A percentile compares a stretch with the other conserved stretches of the same genome.
These are phyloP conservation scores for Melanostoma mellinum DNA, from an alignment of 2,888 invertebrate species.

Conservation along the genomic window DNA sequence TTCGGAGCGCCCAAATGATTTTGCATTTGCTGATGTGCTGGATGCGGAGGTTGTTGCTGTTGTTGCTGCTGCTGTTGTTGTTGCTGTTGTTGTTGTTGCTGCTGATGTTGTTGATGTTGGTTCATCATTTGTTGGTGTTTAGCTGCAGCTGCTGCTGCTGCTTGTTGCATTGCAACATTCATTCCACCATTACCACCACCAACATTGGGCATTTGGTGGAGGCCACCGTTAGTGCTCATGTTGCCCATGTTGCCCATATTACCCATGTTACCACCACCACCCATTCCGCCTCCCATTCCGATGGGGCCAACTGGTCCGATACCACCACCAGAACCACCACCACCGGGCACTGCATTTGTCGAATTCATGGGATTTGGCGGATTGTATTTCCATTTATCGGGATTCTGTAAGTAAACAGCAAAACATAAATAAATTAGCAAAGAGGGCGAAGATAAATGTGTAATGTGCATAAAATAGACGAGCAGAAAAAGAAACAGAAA, in stretches of 20 bases:
- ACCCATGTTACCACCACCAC: slow-evolving; percentile 82
- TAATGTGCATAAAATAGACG: background rate
- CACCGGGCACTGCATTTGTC: slow-evolving; percentile 82
- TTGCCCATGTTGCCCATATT: slow-evolving; percentile 77
- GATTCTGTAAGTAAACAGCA: slow-evolving; percentile 85
- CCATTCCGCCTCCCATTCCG: slow-evolving; percentile 81
- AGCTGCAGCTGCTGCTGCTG: slow-evolving; percentile 78
- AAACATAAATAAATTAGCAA: slow-evolving; percentile 50
- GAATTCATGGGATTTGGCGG: slow-evolving; percentile 83
- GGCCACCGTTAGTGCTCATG: slow-evolving; percentile 79
- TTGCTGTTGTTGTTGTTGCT: slow-evolving; percentile 80
- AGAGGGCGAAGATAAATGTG: slow-evolving; percentile 23
- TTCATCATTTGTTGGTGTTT: slow-evolving; percentile 81
- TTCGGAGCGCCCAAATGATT: slow-evolving; percentile 76
- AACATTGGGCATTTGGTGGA: slow-evolving; percentile 76
- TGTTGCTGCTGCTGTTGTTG: slow-evolving; percentile 84
- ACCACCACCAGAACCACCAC: slow-evolving; percentile 82
- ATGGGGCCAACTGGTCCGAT: slow-evolving; percentile 81
- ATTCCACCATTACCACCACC: slow-evolving; percentile 79
- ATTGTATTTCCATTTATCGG: slow-evolving; percentile 93
- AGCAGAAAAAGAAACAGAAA: background rate
- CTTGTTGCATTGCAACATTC: slow-evolving; percentile 80
- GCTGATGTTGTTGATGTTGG: slow-evolving; percentile 81
- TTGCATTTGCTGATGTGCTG: slow-evolving; percentile 83
- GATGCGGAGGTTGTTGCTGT: slow-evolving; percentile 82